Evolutionary conservation across 2,113 vertebrate genomes (phyloP).

Genomic region (Phylloscopus trochiloides): DNA sequence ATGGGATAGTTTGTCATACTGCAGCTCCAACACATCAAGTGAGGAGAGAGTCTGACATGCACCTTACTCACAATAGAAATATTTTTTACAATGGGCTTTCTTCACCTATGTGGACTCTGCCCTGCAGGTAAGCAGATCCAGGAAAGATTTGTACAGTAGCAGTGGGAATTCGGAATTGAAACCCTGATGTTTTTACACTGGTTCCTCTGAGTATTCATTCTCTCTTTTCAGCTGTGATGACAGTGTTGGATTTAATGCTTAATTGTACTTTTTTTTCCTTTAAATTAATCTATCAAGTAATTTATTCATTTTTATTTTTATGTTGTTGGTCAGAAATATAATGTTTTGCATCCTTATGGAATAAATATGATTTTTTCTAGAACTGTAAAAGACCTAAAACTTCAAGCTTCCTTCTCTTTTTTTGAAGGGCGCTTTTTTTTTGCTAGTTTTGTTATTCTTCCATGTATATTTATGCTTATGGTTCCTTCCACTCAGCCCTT

Average conservation of each 20-base stretch:
- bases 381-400: not conserved
- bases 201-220: not conserved
- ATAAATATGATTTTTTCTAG: not conserved
- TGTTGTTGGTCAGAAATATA: not conserved
- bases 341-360: not conserved
- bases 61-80: not conserved
- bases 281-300: too few relatives aligned
- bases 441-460: not conserved
- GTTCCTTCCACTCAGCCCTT: not conserved
- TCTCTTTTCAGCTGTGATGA: not conserved
- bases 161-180: not conserved
- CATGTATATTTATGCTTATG: not conserved
- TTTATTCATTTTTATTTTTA: not conserved
- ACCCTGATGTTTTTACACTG: not conserved
- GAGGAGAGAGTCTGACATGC: not conserved
- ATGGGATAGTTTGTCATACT: not conserved
- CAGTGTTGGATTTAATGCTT: not conserved
- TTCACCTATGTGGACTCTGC: not conserved
- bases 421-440: not conserved
- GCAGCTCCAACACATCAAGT: fast-evolving
- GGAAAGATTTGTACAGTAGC: not conserved
- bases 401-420: not conserved
- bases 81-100: not conserved
- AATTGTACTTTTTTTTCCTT: too few relatives aligned
- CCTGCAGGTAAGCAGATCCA: not conserved